Percentiles rank a stretch among this genome's conserved stretches.
phyloP scores from a whole-genome alignment of 2,888 invertebrate species.

The Drosophila mayaguana region DNA sequence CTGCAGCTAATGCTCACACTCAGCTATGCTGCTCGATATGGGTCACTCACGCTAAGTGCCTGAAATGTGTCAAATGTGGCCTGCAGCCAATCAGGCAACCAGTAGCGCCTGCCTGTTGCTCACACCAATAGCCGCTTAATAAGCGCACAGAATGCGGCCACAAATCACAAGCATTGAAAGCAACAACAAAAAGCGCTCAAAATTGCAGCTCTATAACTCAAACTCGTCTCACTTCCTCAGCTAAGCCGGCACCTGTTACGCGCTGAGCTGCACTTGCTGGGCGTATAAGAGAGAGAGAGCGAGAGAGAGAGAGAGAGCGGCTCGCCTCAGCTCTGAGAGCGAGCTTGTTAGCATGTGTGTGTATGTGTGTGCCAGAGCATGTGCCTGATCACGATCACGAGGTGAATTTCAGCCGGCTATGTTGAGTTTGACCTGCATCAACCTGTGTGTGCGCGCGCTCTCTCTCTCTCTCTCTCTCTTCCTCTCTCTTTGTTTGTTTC shows the following conservation, averaged over 20 bases:
- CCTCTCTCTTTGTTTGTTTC: constrained; percentile 3
- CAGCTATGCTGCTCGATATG: constrained; percentile 61
- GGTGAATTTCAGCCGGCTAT: constrained; percentile 43
- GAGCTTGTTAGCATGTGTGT: not conserved
- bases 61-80: constrained; percentile 73
- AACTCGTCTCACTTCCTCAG: constrained; percentile 18
- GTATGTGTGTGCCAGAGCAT: constrained; percentile 11
- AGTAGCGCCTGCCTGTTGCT: constrained; percentile 45
- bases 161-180: constrained; percentile 44
- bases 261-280: constrained; percentile 53
- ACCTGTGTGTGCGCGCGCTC: constrained; percentile 61
- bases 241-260: constrained; percentile 60
- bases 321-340: not conserved
- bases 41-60: constrained; percentile 70
- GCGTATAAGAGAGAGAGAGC: constrained; percentile 3
- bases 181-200: constrained; percentile 27
- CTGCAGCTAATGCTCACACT: constrained; percentile 29
- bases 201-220: constrained; percentile 22
- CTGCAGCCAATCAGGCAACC: constrained; percentile 61
- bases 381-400: constrained; percentile 18
- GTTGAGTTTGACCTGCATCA: constrained; percentile 72
- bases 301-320: not conserved
- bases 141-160: constrained; percentile 66
- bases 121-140: constrained; percentile 64
- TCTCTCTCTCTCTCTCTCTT: constrained; percentile 7